phyloP scores from a whole-genome alignment of 1,140 invertebrate genomes.

The Drosophila pseudoobscura region DNA sequence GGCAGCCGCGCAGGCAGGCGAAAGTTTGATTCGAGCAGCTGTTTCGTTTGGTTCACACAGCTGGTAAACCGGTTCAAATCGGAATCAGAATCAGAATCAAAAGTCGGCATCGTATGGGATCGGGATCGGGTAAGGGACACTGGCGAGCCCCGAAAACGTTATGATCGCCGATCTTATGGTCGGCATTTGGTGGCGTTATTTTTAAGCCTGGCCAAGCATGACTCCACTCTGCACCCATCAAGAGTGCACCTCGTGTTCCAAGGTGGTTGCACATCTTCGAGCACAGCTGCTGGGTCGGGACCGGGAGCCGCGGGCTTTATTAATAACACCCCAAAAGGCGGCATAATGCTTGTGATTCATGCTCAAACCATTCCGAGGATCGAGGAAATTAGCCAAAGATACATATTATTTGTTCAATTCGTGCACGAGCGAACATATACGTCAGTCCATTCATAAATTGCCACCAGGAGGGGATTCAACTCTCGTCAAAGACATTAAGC shows the following conservation, averaged over 20 bases:
- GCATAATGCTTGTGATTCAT: slow-evolving; percentile 33
- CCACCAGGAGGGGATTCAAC: slow-evolving; percentile 26
- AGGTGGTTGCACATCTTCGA: slow-evolving; percentile 24
- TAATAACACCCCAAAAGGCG: slow-evolving; percentile 24
- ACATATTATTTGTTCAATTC: slow-evolving; percentile 42
- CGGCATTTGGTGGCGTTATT: slow-evolving; percentile 15
- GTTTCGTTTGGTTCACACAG: slow-evolving; percentile 56
- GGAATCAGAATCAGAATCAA: slow-evolving; percentile 12
- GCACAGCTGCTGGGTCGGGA: slow-evolving; percentile 26
- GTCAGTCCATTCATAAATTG: slow-evolving; percentile 47
- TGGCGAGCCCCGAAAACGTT: slow-evolving; percentile 38
- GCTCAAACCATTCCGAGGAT: slow-evolving; percentile 20
- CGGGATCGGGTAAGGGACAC: slow-evolving; percentile 7
- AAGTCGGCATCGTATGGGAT: background rate
- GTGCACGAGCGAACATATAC: slow-evolving; percentile 19
- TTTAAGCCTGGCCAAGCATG: slow-evolving; percentile 40
- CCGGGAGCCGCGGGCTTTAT: slow-evolving; percentile 11
- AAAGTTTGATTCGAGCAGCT: slow-evolving; percentile 60
- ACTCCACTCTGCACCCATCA: slow-evolving; percentile 21
- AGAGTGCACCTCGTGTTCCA: background rate
- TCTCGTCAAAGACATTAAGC: slow-evolving; percentile 31
- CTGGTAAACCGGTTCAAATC: slow-evolving; percentile 62
- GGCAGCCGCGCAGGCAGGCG: slow-evolving; percentile 42
- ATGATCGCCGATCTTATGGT: slow-evolving; percentile 5
- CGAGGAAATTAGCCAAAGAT: slow-evolving; percentile 44